Base-by-base conservation (phyloP, 2,113 vertebrate genomes). In the Rhinolophus sinicus region DNA sequence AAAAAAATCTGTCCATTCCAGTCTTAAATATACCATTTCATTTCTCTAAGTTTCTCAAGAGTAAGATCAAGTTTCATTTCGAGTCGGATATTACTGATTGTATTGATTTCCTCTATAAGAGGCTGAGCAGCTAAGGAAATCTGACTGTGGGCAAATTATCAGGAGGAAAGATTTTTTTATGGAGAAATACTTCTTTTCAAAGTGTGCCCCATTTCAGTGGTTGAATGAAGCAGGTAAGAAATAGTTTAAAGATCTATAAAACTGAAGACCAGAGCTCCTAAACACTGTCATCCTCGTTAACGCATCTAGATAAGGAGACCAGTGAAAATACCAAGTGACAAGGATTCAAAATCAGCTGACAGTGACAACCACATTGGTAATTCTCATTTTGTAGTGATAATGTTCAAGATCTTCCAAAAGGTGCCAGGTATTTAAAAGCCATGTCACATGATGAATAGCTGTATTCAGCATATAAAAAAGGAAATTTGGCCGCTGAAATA, bases 181-280 rank as follows among this genome's bases (percentile, higher is more conserved):
- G 90, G 69, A 76, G 69, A 85, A 96, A 70, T 38, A 62, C 26
- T 96, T 44, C 64, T 94, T 97, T 97, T 84, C 47, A 96, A 92
- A 96, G 14, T 15, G 54, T 54, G 5, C 38, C 84, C 75, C 78
- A 0, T 83, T 2, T 94, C 86, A 93, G n/a, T 50, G 13, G 77
- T 95, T 93, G 64, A 28, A 64, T 88, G 92, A 96, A 95, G 33
- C 70, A 82, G 35, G 33, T 73, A 24, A 47, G 28, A 88, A 96
- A 83, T 56, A 40, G 73, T 80, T 75, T 94, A 87, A 93, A 40
- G 88, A 33, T 90, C 96, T 97, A 18, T 81, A 92, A 89, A 81
- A n/a, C 83, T 77, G 60, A 97, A 96, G 40, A 10, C 10, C 50
- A 77, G 33, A 24, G 13, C 4, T 96, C 19, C 72, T 72, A n/a